Percentiles rank a stretch among this genome's conserved stretches.
Evolutionary conservation across 2,113 vertebrate species (phyloP).

Genomic region (Todiramphus saurophagus): DNA sequence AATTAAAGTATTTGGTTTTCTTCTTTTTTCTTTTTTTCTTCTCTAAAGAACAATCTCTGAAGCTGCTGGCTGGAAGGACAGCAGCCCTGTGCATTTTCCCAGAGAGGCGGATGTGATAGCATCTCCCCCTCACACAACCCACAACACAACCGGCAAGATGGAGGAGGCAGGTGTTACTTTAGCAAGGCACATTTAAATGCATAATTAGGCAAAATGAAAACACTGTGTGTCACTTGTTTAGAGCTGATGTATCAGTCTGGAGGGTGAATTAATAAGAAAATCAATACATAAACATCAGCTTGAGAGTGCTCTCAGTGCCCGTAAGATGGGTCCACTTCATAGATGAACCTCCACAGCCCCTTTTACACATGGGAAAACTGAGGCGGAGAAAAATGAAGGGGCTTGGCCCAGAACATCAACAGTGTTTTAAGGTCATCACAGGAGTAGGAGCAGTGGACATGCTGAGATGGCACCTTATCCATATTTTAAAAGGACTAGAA

Average conservation of each 20-base stretch:
- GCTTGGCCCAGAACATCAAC: neutral
- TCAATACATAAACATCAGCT: neutral
- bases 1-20: neutral
- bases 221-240: accelerated
- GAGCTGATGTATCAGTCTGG: neutral
- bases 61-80: neutral
- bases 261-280: neutral
- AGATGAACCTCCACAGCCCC: neutral
- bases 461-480: neutral
- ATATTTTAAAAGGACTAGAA: neutral
- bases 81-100: neutral
- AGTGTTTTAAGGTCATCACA: neutral
- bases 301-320: neutral
- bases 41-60: neutral
- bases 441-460: neutral
- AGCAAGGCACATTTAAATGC: neutral
- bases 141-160: neutral
- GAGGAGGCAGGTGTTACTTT: neutral
- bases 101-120: neutral
- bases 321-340: neutral
- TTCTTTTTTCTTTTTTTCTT: neutral
- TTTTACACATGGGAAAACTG: neutral
- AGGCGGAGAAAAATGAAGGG: neutral
- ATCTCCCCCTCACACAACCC: neutral
- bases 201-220: neutral